Percentiles rank a stretch among this genome's conserved stretches.
Evolutionary conservation across 2,888 invertebrate genomes (phyloP).

Genomic region (Julus scandinavius): DNA sequence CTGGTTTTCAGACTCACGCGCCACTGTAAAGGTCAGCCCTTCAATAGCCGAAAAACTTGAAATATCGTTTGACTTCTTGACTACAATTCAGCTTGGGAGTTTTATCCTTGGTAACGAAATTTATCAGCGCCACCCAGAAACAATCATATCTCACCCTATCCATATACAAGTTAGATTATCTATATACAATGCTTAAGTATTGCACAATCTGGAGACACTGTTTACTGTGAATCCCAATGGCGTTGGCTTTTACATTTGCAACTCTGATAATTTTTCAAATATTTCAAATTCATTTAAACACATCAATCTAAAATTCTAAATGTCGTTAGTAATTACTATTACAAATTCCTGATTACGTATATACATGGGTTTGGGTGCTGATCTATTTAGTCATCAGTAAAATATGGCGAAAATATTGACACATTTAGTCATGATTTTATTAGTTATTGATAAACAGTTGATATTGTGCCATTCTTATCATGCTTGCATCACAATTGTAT

Average conservation of each 20-base stretch:
- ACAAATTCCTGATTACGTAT: not conserved
- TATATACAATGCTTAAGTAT: not conserved
- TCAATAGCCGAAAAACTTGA: not conserved
- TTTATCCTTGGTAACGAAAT: not conserved
- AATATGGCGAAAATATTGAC: not conserved
- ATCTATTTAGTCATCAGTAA: not conserved
- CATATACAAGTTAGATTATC: too few species aligned
- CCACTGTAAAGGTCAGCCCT: not conserved
- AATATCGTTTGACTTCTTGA: conserved; percentile 33
- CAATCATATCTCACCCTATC: not conserved
- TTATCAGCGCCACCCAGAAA: conserved; percentile 24
- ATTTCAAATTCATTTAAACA: too few species aligned
- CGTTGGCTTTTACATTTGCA: too few species aligned
- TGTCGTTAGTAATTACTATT: too few species aligned
- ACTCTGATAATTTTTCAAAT: too few species aligned
- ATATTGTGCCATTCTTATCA: not conserved
- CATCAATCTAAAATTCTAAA: too few species aligned
- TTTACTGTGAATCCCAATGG: too few species aligned
- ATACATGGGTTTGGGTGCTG: not conserved
- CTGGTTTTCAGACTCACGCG: not conserved
- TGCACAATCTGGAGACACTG: not conserved
- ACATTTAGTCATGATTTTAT: not conserved
- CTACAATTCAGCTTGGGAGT: not conserved
- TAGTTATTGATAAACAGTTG: not conserved
- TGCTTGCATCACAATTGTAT: not conserved